Percentiles rank a stretch among this genome's conserved stretches.
These are phyloP conservation scores for Meriones unguiculatus DNA, from an alignment of 2,113 vertebrate genomes.

Conservation along the genomic window DNA sequence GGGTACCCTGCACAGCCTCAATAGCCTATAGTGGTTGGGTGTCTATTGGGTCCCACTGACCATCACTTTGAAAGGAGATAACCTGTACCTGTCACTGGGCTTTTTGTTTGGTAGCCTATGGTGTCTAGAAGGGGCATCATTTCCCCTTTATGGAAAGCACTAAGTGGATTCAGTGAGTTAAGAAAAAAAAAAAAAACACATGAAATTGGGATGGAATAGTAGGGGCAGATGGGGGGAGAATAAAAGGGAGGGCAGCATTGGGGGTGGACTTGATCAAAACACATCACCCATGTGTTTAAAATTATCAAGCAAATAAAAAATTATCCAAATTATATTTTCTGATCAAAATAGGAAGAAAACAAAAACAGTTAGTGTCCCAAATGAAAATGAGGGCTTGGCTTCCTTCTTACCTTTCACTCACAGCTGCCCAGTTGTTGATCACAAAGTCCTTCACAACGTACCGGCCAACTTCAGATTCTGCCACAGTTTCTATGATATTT, in stretches of 20 bases:
- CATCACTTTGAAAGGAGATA: neutral
- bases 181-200: neutral
- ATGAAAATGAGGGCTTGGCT: neutral
- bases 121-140: neutral
- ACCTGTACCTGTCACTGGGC: too few relatives aligned
- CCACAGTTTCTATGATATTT: conserved; percentile 73
- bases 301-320: neutral
- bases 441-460: conserved; percentile 87
- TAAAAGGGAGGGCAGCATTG: neutral
- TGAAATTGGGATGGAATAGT: neutral
- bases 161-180: neutral
- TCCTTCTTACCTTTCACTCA: conserved; percentile 82
- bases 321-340: neutral
- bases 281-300: neutral
- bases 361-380: neutral
- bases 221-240: neutral
- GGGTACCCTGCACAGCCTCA: too few relatives aligned
- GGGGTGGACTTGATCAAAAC: neutral
- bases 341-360: neutral
- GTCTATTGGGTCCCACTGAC: neutral
- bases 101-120: neutral
- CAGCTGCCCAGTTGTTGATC: conserved; percentile 84
- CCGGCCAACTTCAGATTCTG: conserved; percentile 82
- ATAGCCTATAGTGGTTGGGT: neutral
- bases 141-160: neutral